Evolutionary conservation across 1,140 invertebrate species (phyloP), one percentile per base, ranked within the genome.

Genomic region (Hycleus phaleratus): DNA sequence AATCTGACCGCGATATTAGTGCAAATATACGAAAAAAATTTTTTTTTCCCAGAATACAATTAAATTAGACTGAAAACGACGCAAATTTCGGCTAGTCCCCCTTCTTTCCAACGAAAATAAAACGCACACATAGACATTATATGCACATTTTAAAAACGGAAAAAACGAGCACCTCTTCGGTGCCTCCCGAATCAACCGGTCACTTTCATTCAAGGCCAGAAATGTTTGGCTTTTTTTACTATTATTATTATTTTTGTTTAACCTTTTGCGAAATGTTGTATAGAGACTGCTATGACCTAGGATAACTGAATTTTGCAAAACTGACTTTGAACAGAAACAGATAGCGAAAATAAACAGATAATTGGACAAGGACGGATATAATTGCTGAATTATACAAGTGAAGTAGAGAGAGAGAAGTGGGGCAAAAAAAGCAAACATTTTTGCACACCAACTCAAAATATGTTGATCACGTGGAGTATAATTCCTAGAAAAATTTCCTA

Each of bases 191-290:
- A 44, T 38, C 8, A 54, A 49, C 45, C 66, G 66, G 66, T 67
- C 66, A 67, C 66, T 65, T 67, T 67, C 66, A 63, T 65, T 56
- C 66, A 67, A 67, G 66, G 66, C 54, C 61, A 53, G 11, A 54
- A 51, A 65, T 61, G 63, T 67, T 67, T 59, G 59, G 65, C 65
- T 67, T 65, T 67, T 65, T 67, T 65, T 67, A 67, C 63, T 61
- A 63, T 60, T 62, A 7, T 39, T 39, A 10, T 39, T 39, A 7
- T 39, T 39, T 39, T 7, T 39, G 38, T 42, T n/a, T 42, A 42
- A 6, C 2, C 9, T 10, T 11, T n/a, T 63, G 43, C 60, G 58
- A 53, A 59, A 64, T 42, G 12, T 49, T 50, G 48, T 57, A 58
- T 60, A 60, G 57, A 62, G 58, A 65, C 63, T 47, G 38, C 60